Evolutionary conservation across 2,888 invertebrate genomes (phyloP).

Genomic region (Dolichopus griseipennis): DNA sequence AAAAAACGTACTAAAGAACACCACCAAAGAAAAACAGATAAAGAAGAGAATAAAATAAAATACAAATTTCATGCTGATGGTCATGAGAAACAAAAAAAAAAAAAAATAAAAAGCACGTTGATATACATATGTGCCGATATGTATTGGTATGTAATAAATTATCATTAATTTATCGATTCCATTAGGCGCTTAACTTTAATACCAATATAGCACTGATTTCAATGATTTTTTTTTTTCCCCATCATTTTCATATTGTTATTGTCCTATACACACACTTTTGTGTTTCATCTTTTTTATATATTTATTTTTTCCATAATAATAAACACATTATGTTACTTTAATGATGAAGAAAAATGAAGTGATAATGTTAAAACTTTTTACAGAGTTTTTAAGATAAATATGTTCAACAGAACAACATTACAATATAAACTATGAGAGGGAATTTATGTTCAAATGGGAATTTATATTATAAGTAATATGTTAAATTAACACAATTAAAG

Average conservation of each 20-base stretch:
- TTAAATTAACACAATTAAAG: not conserved
- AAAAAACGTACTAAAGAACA: not conserved
- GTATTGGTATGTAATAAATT: constrained; percentile 5
- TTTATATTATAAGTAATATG: not conserved
- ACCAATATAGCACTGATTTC: constrained; percentile 6
- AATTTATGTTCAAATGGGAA: not conserved
- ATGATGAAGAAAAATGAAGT: constrained; percentile 6
- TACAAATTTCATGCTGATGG: constrained; percentile 4
- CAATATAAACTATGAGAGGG: not conserved
- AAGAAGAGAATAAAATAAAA: not conserved
- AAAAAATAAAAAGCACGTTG: not conserved
- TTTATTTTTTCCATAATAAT: not conserved
- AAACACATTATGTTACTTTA: not conserved
- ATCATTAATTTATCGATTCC: constrained; percentile 8
- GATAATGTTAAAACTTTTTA: constrained; percentile 1
- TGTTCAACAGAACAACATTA: not conserved
- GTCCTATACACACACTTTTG: not conserved
- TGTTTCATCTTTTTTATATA: not conserved
- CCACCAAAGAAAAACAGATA: not conserved
- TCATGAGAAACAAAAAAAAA: not conserved
- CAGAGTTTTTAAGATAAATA: not conserved
- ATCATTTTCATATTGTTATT: not conserved
- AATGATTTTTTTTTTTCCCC: not conserved
- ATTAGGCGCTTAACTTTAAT: constrained; percentile 7
- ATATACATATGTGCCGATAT: not conserved